Conservation (phyloP, 1,140 invertebrate species). For the Stegodyphus mimosarum region DNA sequence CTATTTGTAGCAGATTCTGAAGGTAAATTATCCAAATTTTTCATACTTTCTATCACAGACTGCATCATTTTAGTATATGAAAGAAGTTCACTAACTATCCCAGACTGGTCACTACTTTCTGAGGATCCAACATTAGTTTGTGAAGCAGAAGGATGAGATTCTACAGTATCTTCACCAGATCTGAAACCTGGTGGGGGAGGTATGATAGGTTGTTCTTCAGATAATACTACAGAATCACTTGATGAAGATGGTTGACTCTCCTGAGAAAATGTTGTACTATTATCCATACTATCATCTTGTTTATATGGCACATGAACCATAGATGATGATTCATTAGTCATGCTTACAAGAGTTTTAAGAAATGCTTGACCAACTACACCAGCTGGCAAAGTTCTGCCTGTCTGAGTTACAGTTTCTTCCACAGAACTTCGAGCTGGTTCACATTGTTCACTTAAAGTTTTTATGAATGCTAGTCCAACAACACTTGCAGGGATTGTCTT, state of each 20-base stretch:
- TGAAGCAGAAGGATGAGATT: not conserved
- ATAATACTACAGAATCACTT: not conserved
- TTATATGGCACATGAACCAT: not conserved
- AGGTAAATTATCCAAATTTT: not conserved
- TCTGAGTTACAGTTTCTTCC: not conserved
- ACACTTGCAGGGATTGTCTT: constrained; percentile 31
- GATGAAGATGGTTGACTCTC: not conserved
- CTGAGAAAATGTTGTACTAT: not conserved
- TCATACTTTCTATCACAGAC: constrained; percentile 47
- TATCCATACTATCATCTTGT: not conserved
- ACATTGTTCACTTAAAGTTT: constrained; percentile 34
- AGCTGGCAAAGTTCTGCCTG: constrained; percentile 10
- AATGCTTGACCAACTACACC: constrained; percentile 50
- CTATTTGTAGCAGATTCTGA: not conserved
- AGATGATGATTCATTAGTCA: not conserved
- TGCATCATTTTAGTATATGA: constrained; percentile 56
- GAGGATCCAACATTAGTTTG: not conserved
- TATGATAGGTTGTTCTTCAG: constrained; percentile 32
- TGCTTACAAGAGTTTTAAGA: constrained; percentile 14
- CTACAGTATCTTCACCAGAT: not conserved
- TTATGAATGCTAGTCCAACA: constrained; percentile 49
- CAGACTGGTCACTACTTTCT: not conserved
- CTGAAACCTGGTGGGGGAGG: constrained; percentile 36
- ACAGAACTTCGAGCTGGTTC: not conserved
- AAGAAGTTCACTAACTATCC: constrained; percentile 43